Evolutionary conservation across 2,113 vertebrate species (phyloP), one percentile per base, ranked within the genome.

Genomic region (Tapirus terrestris): DNA sequence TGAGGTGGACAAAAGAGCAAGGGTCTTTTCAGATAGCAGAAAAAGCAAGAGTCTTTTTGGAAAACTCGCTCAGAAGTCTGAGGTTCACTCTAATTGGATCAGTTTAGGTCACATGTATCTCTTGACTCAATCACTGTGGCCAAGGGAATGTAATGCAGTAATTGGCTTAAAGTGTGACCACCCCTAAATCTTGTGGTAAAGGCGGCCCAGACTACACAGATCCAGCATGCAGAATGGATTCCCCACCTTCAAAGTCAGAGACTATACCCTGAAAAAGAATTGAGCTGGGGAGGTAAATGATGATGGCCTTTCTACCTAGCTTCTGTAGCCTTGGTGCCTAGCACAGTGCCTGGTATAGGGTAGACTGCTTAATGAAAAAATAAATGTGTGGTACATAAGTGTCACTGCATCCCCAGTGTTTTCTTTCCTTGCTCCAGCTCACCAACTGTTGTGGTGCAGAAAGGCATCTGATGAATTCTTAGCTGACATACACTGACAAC

Each of bases 381-480:
- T 43, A 67, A 83, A 45, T 39, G 27, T 70, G 33, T 65, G 6
- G 16, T 13, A 53, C 2, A 2, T 33, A 31, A 45, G 6, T 68
- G 27, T 95, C 77, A 77, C 5, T 5, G 4, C 25, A 16, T 60
- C 5, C 61, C 60, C 14, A 29, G 0, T 11, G 25, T 58, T 87
- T 91, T 31, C 21, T 87, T 61, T 53, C 33, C 20, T 76, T 84
- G 16, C 17, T 36, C 36, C 14, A 76, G 20, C 14, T 39, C 76
- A 87, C 77, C 29, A 73, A 51, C 5, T 84, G 96, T 72, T 65
- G 2, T 14, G 60, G 5, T 7, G 11, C 31, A 93, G 27, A 89
- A 89, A 87, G n/a, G 31, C 31, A 77, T 84, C 53, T 75, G 51
- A 89, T n/a, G 27, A 90, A 89, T 96, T 96, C 60, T 87, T 91